A percentile compares a stretch with the other conserved stretches of the same genome.
These are phyloP conservation scores for Kryptopterus vitreolus DNA, from an alignment of 2,797 vertebrate genomes.

Conservation along the genomic window DNA sequence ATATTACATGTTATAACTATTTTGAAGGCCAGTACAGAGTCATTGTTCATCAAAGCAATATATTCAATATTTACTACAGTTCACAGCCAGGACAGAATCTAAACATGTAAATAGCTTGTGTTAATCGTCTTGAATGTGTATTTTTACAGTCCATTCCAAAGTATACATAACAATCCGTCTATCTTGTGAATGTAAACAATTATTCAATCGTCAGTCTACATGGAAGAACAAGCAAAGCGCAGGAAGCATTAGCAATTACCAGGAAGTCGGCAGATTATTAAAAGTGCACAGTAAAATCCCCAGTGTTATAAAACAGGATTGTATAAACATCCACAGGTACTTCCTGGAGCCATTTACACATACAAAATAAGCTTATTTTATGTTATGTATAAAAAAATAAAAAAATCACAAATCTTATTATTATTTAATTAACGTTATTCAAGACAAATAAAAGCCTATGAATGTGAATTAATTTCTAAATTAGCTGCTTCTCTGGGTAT, in stretches of 20 bases:
- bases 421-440: not conserved
- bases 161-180: not conserved
- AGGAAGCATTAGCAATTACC: not conserved
- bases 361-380: no score
- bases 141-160: not conserved
- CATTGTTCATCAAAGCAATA: not conserved
- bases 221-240: slow-evolving; percentile 14
- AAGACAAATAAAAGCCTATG: not conserved
- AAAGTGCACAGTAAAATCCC: slow-evolving; percentile 22
- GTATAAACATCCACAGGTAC: no score
- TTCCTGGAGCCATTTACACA: not conserved
- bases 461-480: not conserved
- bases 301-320: not conserved
- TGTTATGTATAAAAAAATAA: no score
- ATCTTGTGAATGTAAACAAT: not conserved
- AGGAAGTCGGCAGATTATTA: slow-evolving; percentile 9
- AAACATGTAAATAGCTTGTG: not conserved
- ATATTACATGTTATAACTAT: not conserved
- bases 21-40: not conserved
- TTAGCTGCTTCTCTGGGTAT: no score
- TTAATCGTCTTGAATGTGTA: not conserved
- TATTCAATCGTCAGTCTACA: not conserved
- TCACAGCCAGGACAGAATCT: not conserved
- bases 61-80: not conserved
- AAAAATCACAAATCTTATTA: not conserved